A percentile compares a stretch with the other conserved stretches of the same genome.
Conservation (phyloP, 2,797 vertebrate genomes). For the Acrossocheilus wenchowensis region DNA sequence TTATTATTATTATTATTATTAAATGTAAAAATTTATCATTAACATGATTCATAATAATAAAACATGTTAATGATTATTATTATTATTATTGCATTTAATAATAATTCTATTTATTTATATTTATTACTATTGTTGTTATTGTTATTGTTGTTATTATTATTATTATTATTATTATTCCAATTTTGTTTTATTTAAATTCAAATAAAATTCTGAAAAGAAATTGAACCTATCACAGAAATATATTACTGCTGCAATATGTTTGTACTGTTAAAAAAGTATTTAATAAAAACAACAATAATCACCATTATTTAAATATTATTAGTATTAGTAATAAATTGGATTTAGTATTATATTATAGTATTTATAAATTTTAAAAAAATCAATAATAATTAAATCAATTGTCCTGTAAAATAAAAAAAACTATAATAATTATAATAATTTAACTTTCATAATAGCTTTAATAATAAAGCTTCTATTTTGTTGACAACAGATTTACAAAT, state of each 20-base stretch:
- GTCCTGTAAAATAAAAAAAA: no score
- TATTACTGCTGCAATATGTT: background rate
- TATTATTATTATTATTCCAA: background rate
- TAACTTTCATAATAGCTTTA: background rate
- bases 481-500: background rate
- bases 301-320: no score
- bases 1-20: background rate
- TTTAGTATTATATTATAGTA: no score
- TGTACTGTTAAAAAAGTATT: background rate
- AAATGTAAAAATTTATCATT: background rate
- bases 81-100: no score
- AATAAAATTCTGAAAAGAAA: background rate
- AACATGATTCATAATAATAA: background rate
- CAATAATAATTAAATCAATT: background rate
- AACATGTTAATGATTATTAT: background rate
- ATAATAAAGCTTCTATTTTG: background rate
- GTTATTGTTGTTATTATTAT: background rate
- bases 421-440: background rate
- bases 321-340: no score
- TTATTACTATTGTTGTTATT: no score
- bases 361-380: background rate
- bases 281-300: no score
- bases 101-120: background rate
- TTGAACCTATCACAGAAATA: background rate
- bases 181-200: background rate